These are phyloP conservation scores for Emydura subglobosa DNA, from an alignment of 2,113 vertebrate species.

Conservation along the genomic window DNA sequence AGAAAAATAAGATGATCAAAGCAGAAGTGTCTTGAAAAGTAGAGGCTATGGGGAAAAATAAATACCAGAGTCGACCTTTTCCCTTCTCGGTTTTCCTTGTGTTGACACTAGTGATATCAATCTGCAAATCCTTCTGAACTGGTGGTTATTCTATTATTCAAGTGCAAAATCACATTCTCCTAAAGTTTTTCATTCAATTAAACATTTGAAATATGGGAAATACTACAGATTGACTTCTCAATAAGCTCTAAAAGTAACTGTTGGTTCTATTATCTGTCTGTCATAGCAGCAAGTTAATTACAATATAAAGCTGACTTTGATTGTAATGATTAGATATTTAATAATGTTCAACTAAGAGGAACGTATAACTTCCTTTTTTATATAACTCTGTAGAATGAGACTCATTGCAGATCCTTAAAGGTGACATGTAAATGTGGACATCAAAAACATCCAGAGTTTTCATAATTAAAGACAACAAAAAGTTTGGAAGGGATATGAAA, in stretches of 20 bases:
- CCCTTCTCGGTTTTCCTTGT: neutral
- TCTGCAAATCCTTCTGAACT: neutral
- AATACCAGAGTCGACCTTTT: fast-evolving
- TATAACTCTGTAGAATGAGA: neutral
- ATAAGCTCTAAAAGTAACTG: neutral
- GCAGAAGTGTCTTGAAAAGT: neutral
- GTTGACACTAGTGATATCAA: neutral
- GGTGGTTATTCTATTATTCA: neutral
- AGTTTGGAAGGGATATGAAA: neutral
- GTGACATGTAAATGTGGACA: neutral
- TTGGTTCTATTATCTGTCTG: neutral
- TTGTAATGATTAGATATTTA: neutral
- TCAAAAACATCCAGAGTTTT: neutral
- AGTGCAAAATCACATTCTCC: neutral
- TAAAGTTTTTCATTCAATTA: neutral
- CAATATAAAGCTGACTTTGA: neutral
- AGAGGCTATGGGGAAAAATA: neutral
- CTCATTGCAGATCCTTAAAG: neutral
- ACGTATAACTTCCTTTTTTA: neutral
- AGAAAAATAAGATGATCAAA: neutral
- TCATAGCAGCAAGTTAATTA: neutral
- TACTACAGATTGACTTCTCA: neutral
- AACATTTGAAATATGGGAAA: neutral
- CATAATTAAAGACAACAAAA: neutral
- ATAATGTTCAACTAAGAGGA: neutral